Conservation (phyloP, 2,888 invertebrate species). For the Cataglyphis livida region DNA sequence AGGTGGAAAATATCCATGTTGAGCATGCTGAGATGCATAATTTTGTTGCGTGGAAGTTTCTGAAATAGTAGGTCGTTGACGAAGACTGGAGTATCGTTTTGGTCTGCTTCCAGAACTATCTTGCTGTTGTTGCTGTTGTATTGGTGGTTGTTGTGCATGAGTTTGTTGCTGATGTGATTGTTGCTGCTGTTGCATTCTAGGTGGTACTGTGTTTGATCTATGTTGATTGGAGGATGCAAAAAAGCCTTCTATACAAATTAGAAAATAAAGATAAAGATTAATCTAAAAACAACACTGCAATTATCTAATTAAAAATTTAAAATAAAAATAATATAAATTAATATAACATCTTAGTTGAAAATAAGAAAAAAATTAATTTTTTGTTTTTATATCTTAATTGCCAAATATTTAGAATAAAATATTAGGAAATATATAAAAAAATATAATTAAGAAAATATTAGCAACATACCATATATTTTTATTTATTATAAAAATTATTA, state of each 20-base stretch:
- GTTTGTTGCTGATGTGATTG: conserved; percentile 83
- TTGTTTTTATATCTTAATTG: background rate
- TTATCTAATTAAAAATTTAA: background rate
- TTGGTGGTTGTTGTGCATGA: conserved; percentile 80
- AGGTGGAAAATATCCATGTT: conserved; percentile 83
- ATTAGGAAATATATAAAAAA: background rate
- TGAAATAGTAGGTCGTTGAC: conserved; percentile 86
- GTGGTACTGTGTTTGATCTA: conserved; percentile 80
- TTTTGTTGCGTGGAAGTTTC: conserved; percentile 80
- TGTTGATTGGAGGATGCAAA: conserved; percentile 82
- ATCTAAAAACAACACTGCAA: background rate
- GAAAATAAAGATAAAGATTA: conserved; percentile 44
- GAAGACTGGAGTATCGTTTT: conserved; percentile 90
- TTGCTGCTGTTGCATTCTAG: conserved; percentile 83
- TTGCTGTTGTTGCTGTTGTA: conserved; percentile 79
- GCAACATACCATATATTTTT: background rate
- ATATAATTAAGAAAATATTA: background rate
- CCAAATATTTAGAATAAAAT: background rate
- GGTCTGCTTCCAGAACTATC: conserved; percentile 86
- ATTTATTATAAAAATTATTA: background rate
- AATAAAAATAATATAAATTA: background rate
- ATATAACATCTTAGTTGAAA: background rate
- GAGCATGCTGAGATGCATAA: conserved; percentile 80
- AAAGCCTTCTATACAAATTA: conserved; percentile 79
- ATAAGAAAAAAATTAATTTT: background rate